These are phyloP conservation scores for Trichonephila clavipes DNA, from an alignment of 1,140 invertebrate species.

Conservation along the genomic window DNA sequence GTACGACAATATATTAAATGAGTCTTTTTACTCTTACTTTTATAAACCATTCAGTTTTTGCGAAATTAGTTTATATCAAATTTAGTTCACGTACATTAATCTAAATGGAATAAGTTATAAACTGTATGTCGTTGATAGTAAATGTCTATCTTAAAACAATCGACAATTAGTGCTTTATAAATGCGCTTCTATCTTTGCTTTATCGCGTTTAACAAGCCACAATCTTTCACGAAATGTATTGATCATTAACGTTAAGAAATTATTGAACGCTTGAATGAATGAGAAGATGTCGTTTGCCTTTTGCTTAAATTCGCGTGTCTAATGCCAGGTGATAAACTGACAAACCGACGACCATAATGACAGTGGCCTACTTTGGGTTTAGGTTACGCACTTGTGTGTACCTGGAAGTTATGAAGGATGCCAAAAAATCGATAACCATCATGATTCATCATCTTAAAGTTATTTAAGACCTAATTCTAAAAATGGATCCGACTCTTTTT, in stretches of 20 bases:
- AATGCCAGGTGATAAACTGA: not conserved
- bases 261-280: not conserved
- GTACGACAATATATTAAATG: no score
- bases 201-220: not conserved
- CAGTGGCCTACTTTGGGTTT: conserved; percentile 15
- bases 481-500: not conserved
- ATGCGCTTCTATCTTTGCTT: not conserved
- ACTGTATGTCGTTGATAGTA: not conserved
- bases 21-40: no score
- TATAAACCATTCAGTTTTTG: no score
- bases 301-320: conserved; percentile 33
- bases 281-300: not conserved
- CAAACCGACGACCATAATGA: not conserved
- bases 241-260: not conserved
- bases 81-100: not conserved
- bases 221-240: not conserved
- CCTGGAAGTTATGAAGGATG: not conserved
- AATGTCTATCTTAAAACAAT: not conserved
- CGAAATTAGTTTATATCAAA: no score
- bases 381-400: conserved; percentile 33
- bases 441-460: not conserved
- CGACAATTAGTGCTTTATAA: not conserved
- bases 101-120: not conserved
- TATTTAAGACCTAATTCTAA: conserved; percentile 3
- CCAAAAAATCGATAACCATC: conserved; percentile 13